Conservation (phyloP, 2,113 vertebrate species). For the Rhinichthys klamathensis region DNA sequence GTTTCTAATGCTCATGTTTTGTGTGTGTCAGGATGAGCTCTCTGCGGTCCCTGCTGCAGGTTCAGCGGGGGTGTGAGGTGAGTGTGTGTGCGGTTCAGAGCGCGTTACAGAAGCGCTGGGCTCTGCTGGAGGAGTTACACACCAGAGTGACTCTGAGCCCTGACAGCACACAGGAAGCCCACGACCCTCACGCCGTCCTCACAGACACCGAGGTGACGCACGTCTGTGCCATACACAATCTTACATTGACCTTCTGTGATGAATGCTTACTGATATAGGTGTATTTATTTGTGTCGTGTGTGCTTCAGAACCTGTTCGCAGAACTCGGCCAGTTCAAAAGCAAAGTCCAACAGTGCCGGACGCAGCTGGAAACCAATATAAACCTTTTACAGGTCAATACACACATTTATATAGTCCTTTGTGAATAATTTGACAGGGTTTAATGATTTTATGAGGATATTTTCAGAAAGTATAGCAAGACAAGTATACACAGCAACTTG, state of each 20-base stretch:
- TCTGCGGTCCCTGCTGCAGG: conserved; percentile 64
- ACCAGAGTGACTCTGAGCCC: conserved; percentile 70
- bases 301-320: conserved; percentile 59
- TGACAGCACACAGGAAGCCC: conserved; percentile 36
- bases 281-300: neutral
- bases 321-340: conserved; percentile 62
- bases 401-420: neutral
- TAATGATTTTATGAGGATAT: neutral
- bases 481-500: neutral
- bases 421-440: neutral
- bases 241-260: neutral
- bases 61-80: conserved; percentile 66
- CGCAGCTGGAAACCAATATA: conserved; percentile 64
- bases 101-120: conserved; percentile 68
- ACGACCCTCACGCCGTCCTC: conserved; percentile 57
- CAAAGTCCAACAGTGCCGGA: conserved; percentile 66
- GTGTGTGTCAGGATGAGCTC: conserved; percentile 57
- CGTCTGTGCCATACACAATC: neutral
- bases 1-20: neutral
- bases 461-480: neutral
- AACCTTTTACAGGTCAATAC: conserved; percentile 69
- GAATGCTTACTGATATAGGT: neutral
- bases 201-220: conserved; percentile 66
- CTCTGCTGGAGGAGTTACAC: conserved; percentile 73
- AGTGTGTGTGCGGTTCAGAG: conserved; percentile 62